Percentiles rank a stretch among this genome's conserved stretches.
Evolutionary conservation across 2,888 invertebrate species (phyloP).

Genomic region (Bruchidius siliquastri): DNA sequence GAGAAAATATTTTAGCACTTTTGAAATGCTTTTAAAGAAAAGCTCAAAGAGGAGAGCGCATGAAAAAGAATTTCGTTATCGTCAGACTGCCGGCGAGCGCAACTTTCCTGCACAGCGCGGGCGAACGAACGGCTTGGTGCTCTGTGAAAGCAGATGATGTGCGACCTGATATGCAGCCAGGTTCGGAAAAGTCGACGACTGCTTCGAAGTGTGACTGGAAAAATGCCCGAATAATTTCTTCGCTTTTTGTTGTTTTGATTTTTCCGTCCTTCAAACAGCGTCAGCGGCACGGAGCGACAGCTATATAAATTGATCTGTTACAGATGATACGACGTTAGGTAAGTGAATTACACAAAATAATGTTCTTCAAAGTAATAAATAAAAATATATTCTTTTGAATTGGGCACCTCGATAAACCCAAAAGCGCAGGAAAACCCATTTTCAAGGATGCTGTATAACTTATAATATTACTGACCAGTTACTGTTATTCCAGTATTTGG

Average conservation of each 20-base stretch:
- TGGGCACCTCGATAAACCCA: too few relatives aligned
- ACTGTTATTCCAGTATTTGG: too few relatives aligned
- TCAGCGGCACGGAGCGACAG: slow-evolving; percentile 3
- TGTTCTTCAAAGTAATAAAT: too few relatives aligned
- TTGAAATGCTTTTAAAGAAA: slow-evolving; percentile 33
- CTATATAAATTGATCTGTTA: neutral
- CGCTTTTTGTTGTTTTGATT: slow-evolving; percentile 5
- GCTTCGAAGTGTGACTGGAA: slow-evolving; percentile 14
- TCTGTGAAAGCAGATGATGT: slow-evolving; percentile 10
- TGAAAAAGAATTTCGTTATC: slow-evolving; percentile 38
- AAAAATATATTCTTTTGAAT: too few relatives aligned
- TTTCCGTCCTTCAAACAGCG: slow-evolving; percentile 4
- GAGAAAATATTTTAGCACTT: slow-evolving; percentile 27
- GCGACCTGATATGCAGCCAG: slow-evolving; percentile 5
- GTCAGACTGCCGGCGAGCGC: slow-evolving; percentile 28
- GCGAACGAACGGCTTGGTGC: slow-evolving; percentile 18
- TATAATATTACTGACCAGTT: too few relatives aligned
- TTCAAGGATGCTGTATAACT: too few relatives aligned
- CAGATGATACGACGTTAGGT: neutral
- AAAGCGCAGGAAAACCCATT: too few relatives aligned
- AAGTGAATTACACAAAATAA: too few relatives aligned
- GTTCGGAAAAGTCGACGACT: slow-evolving; percentile 13
- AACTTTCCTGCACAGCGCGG: slow-evolving; percentile 20
- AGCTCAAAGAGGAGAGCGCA: slow-evolving; percentile 31
- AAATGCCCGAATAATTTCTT: slow-evolving; percentile 25